Percentiles rank a stretch among this genome's conserved stretches.
phyloP scores from a whole-genome alignment of 2,113 vertebrate genomes.

The Hepsetus odoe region DNA sequence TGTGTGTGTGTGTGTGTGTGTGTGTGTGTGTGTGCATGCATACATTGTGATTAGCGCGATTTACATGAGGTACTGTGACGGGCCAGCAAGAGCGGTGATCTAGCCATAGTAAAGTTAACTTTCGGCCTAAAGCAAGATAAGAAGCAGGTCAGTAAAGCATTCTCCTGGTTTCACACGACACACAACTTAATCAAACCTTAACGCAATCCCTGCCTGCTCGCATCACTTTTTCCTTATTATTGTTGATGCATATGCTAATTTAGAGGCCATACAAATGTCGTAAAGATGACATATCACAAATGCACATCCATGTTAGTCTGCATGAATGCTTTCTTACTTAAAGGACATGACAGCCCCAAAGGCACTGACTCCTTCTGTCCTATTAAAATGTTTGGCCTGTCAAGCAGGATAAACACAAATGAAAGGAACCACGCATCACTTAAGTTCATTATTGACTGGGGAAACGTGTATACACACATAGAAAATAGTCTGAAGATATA shows the following conservation, averaged over 20 bases:
- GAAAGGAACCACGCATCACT: background rate
- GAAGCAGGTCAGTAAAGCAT: slow-evolving; percentile 9
- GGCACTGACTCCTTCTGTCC: background rate
- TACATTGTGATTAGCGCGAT: slow-evolving; percentile 32
- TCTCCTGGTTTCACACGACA: background rate
- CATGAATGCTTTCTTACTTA: background rate
- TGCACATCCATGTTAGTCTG: background rate
- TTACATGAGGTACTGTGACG: slow-evolving; percentile 9
- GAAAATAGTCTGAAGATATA: background rate
- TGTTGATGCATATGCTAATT: background rate
- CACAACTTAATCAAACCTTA: background rate
- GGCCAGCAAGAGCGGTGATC: background rate
- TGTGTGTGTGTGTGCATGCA: slow-evolving; percentile 21
- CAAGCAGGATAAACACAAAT: background rate
- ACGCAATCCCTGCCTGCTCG: background rate
- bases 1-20: slow-evolving; percentile 2
- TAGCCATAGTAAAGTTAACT: background rate
- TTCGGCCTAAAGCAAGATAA: background rate
- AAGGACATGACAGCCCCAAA: slow-evolving; percentile 2
- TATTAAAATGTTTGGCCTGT: background rate
- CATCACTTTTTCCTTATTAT: background rate
- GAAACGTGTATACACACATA: background rate
- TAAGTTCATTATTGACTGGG: too few species aligned
- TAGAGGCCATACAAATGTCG: background rate
- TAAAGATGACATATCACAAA: background rate